These are phyloP conservation scores for Aphelinus atriplicis DNA, from an alignment of 1,140 invertebrate species.

Conservation along the genomic window DNA sequence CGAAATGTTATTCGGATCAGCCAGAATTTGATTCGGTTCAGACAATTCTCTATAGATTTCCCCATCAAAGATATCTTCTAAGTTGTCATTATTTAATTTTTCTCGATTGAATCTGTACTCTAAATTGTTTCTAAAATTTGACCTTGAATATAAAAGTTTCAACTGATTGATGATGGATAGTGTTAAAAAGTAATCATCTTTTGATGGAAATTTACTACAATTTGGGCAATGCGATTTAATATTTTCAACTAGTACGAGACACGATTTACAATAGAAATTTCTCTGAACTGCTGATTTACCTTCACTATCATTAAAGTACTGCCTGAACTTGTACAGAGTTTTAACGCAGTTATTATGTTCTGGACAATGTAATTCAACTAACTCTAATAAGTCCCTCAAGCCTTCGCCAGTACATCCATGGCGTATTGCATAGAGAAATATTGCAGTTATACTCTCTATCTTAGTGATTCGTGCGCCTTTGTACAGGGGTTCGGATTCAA, in stretches of 20 bases:
- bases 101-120: not conserved
- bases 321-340: no score
- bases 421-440: no score
- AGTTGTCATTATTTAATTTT: not conserved
- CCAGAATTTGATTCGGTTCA: conserved; percentile 1
- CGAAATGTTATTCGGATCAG: not conserved
- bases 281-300: no score
- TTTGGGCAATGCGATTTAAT: conserved; percentile 4
- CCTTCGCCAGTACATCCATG: no score
- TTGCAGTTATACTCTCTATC: no score
- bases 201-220: conserved; percentile 15
- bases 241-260: conserved; percentile 8
- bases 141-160: not conserved
- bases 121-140: not conserved
- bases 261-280: conserved; percentile 35
- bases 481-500: no score
- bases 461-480: no score
- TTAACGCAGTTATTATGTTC: no score
- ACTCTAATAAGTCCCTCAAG: no score
- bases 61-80: conserved; percentile 12
- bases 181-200: conserved; percentile 14
- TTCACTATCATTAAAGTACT: no score
- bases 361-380: no score
- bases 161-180: no score
- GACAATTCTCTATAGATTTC: conserved; percentile 9